phyloP scores from a whole-genome alignment of 2,888 invertebrate genomes.

The Synanthedon formicaeformis region DNA sequence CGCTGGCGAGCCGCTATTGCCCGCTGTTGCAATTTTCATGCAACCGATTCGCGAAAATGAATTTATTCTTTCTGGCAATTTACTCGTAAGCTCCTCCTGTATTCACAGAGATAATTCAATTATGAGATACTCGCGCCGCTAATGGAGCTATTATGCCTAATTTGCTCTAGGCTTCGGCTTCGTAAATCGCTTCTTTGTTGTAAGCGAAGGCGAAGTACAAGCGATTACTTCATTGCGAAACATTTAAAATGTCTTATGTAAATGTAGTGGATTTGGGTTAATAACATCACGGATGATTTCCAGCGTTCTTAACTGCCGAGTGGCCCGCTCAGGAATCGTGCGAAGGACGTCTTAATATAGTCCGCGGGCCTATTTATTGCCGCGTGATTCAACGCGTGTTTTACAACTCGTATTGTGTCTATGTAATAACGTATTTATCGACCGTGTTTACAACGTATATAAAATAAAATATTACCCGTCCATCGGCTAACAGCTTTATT shows the following conservation, averaged over 20 bases:
- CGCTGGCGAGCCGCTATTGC: constrained; percentile 56
- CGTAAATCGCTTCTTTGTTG: neutral
- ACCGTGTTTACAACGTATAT: constrained; percentile 19
- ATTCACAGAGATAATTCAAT: constrained; percentile 40
- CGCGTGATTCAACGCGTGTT: constrained; percentile 42
- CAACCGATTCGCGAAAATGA: constrained; percentile 59
- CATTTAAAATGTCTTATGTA: constrained; percentile 20
- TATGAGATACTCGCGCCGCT: constrained; percentile 30
- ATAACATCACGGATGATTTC: constrained; percentile 44
- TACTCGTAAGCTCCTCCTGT: constrained; percentile 35
- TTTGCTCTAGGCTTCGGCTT: constrained; percentile 8
- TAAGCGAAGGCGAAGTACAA: neutral
- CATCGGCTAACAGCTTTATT: neutral
- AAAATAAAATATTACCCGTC: constrained; percentile 25
- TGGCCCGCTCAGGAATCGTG: constrained; percentile 35
- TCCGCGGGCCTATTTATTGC: constrained; percentile 45
- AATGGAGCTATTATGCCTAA: constrained; percentile 37
- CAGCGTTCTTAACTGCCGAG: constrained; percentile 41
- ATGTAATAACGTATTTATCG: constrained; percentile 21
- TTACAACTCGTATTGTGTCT: constrained; percentile 15
- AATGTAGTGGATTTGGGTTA: constrained; percentile 38
- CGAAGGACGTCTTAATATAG: constrained; percentile 65
- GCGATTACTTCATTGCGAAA: neutral
- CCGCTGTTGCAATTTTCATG: constrained; percentile 65
- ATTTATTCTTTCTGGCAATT: constrained; percentile 62